Conservation (phyloP, 2,797 vertebrate species). For the Jordanella pulchra region DNA sequence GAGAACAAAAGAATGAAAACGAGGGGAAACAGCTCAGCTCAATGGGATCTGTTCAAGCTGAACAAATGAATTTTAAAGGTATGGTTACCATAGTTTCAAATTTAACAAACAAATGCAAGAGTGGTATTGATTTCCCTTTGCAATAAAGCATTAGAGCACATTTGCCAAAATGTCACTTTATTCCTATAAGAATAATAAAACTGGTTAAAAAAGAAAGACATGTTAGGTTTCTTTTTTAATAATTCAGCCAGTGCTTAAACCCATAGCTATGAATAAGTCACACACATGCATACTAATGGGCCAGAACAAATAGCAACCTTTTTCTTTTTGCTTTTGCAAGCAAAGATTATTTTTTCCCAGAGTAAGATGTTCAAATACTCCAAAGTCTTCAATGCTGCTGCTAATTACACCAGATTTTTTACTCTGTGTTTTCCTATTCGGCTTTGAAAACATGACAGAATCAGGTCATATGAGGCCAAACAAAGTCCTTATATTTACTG, state of each 20-base stretch:
- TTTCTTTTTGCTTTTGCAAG: conserved; percentile 24
- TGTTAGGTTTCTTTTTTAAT: not conserved
- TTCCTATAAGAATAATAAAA: not conserved
- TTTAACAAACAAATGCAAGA: conserved; percentile 12
- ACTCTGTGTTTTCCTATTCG: conserved; percentile 23
- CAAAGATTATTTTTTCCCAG: conserved; percentile 32
- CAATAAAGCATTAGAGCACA: not conserved
- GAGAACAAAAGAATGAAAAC: conserved; percentile 13
- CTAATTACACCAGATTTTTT: conserved; percentile 46
- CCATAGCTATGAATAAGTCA: conserved; percentile 7
- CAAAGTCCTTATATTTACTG: conserved; percentile 18
- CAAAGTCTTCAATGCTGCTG: conserved; percentile 17
- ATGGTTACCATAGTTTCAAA: not conserved
- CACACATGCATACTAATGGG: conserved; percentile 3
- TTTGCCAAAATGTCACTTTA: conserved; percentile 9
- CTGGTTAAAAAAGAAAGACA: not conserved
- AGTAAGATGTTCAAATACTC: conserved; percentile 23
- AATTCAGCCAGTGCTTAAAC: not conserved
- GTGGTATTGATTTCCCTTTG: not conserved
- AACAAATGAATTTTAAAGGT: conserved; percentile 8
- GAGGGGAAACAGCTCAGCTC: not conserved
- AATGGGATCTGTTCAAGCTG: not conserved
- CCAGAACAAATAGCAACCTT: conserved; percentile 5
- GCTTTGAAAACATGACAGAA: conserved; percentile 46
- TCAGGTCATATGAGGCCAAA: conserved; percentile 33